phyloP scores from a whole-genome alignment of 2,113 vertebrate genomes.

The Lanius ludovicianus region DNA sequence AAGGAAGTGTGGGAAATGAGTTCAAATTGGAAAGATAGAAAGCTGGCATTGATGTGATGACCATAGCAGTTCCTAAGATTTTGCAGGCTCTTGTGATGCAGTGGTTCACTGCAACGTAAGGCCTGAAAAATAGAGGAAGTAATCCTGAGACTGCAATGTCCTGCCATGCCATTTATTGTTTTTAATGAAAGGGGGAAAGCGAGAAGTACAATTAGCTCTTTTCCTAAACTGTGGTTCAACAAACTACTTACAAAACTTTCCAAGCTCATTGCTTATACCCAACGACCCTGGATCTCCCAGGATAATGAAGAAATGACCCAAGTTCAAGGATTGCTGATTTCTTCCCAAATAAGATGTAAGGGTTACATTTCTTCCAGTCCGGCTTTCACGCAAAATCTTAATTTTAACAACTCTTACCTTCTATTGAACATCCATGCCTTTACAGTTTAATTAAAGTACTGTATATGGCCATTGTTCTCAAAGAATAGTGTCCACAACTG shows the following conservation, averaged over 20 bases:
- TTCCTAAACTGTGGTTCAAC: constrained; percentile 13
- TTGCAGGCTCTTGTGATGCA: background rate
- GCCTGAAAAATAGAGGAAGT: constrained; percentile 18
- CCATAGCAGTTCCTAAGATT: background rate
- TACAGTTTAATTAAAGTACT: constrained; percentile 37
- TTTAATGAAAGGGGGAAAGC: background rate
- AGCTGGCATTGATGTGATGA: constrained; percentile 11
- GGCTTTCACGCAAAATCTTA: constrained; percentile 15
- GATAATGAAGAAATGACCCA: background rate
- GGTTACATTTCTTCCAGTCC: background rate
- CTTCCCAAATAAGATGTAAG: background rate
- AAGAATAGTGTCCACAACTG: background rate
- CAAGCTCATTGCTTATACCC: background rate
- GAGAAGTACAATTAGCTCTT: background rate
- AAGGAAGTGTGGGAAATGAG: constrained; percentile 9
- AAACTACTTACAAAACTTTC: constrained; percentile 10
- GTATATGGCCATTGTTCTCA: background rate
- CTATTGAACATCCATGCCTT: constrained; percentile 24
- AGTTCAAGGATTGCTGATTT: background rate
- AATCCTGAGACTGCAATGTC: background rate
- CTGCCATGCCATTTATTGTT: constrained; percentile 3
- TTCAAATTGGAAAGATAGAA: constrained; percentile 43
- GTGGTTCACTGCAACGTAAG: background rate
- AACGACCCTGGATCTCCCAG: background rate
- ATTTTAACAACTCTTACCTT: constrained; percentile 25